Percentiles rank a stretch among this genome's conserved stretches.
Conservation (phyloP, 2,113 vertebrate species). For the Alectura lathami region DNA sequence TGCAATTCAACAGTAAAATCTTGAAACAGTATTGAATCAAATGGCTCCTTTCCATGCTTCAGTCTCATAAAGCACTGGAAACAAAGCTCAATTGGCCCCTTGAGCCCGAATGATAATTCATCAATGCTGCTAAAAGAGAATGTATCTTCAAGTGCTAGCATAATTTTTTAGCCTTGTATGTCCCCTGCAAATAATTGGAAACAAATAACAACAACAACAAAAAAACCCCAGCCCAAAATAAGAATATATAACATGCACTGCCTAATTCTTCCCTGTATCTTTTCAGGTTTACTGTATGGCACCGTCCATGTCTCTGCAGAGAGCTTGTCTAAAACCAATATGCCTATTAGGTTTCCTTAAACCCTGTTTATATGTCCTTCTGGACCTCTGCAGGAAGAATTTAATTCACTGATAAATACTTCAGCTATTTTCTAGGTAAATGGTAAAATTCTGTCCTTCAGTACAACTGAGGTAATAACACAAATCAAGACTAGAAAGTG, state of each 20-base stretch:
- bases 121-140: background rate
- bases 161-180: background rate
- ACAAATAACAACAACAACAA: too few species aligned
- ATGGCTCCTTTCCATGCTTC: background rate
- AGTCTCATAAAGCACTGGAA: background rate
- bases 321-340: background rate
- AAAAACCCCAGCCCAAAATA: background rate
- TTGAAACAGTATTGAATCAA: background rate
- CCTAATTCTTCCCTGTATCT: background rate
- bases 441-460: background rate
- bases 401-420: conserved; percentile 1
- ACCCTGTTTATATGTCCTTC: background rate
- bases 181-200: background rate
- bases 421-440: background rate
- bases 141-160: background rate
- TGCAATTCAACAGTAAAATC: conserved; percentile 19
- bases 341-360: background rate
- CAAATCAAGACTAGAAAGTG: background rate
- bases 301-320: background rate
- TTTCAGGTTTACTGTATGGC: background rate
- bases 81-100: background rate
- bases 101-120: background rate
- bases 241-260: background rate
- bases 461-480: background rate
- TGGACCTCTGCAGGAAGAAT: background rate